A percentile compares a stretch with the other conserved stretches of the same genome.
These are phyloP conservation scores for Galerucella pusilla DNA, from an alignment of 2,888 invertebrate species.

Conservation along the genomic window DNA sequence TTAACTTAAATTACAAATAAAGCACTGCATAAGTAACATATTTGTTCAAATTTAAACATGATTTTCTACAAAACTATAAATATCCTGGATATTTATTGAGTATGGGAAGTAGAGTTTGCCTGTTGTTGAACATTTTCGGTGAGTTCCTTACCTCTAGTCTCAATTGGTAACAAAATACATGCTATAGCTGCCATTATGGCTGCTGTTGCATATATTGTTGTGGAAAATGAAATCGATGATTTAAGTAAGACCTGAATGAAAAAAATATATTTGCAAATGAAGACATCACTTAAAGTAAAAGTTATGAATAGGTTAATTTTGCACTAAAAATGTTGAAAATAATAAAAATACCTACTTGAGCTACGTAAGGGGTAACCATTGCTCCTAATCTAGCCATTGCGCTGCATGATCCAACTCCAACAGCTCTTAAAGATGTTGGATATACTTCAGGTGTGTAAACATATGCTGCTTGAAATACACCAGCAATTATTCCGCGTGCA, in stretches of 20 bases:
- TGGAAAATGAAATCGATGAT: slow-evolving; percentile 78
- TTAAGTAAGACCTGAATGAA: slow-evolving; percentile 76
- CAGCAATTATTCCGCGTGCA: slow-evolving; percentile 91
- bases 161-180: slow-evolving; percentile 84
- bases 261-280: slow-evolving; percentile 6
- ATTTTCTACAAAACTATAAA: background rate
- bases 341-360: slow-evolving; percentile 74
- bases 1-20: too few relatives aligned
- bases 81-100: slow-evolving; percentile 9
- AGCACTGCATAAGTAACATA: too few relatives aligned
- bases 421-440: slow-evolving; percentile 87
- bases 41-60: background rate
- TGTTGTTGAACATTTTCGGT: slow-evolving; percentile 67
- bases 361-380: slow-evolving; percentile 93
- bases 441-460: slow-evolving; percentile 97
- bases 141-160: slow-evolving; percentile 82
- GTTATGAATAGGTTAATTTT: too few relatives aligned
- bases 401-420: slow-evolving; percentile 93
- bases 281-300: background rate
- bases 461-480: slow-evolving; percentile 94
- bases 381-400: slow-evolving; percentile 92
- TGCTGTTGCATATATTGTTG: slow-evolving; percentile 81
- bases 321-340: too few relatives aligned
- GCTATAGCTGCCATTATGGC: slow-evolving; percentile 81
- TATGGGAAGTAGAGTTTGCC: slow-evolving; percentile 42